Evolutionary conservation across 1,140 invertebrate genomes (phyloP).

Genomic region (Pentalonia nigronervosa): DNA sequence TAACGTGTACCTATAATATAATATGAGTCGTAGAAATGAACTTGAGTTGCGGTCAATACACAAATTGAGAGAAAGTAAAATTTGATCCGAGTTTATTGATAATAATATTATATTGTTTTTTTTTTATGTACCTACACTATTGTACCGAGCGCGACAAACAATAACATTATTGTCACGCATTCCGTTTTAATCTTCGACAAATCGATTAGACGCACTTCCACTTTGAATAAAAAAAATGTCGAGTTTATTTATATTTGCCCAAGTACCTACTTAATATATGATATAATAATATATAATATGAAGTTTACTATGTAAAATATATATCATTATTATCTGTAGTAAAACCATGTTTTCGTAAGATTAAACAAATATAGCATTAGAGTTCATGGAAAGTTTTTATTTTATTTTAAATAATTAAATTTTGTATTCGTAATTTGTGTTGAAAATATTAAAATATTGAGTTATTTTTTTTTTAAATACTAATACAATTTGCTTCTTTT

Average conservation of each 20-base stretch:
- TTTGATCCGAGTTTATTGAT: not conserved
- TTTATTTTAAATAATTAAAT: not conserved
- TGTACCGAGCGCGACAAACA: not conserved
- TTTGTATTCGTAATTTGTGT: not conserved
- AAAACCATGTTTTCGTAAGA: too few species aligned
- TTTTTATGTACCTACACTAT: not conserved
- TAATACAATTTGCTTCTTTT: not conserved
- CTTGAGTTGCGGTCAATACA: conserved; percentile 3
- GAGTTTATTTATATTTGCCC: not conserved
- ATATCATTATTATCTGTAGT: not conserved
- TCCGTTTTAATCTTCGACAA: conserved; percentile 11
- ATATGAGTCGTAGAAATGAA: not conserved
- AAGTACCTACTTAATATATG: not conserved
- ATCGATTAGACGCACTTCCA: conserved; percentile 26
- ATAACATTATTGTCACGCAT: conserved; percentile 1
- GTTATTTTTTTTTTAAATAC: not conserved
- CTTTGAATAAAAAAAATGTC: not conserved
- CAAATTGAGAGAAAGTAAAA: conserved; percentile 22
- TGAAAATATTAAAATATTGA: not conserved
- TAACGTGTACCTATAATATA: not conserved
- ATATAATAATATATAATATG: not conserved
- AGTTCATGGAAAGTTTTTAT: too few species aligned
- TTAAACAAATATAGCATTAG: too few species aligned
- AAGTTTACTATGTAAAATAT: not conserved
- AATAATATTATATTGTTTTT: conserved; percentile 14